Evolutionary conservation across 2,113 vertebrate genomes (phyloP).

Genomic region (Piprites chloris): DNA sequence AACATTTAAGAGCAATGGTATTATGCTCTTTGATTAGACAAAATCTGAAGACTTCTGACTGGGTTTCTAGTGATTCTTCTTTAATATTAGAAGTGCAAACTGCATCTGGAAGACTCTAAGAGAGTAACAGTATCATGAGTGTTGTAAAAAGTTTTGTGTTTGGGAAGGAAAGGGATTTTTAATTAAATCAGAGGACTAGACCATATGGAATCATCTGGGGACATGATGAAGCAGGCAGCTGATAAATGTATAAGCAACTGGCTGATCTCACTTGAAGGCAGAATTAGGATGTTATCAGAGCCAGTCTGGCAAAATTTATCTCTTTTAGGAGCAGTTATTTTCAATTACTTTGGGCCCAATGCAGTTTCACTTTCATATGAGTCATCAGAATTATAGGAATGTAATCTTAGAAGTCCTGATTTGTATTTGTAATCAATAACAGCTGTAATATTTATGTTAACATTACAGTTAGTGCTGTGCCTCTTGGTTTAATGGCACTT

Average conservation of each 20-base stretch:
- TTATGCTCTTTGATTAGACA: background rate
- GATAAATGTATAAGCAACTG: background rate
- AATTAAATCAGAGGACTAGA: background rate
- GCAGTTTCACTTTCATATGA: background rate
- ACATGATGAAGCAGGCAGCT: background rate
- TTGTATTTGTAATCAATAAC: conserved; percentile 33
- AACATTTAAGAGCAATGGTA: background rate
- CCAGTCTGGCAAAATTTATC: background rate
- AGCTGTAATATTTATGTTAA: conserved; percentile 10
- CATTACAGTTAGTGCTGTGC: background rate
- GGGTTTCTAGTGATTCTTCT: background rate
- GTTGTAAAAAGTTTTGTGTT: background rate
- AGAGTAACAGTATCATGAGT: background rate
- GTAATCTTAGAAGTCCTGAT: background rate
- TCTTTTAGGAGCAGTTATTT: background rate
- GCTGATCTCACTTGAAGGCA: background rate
- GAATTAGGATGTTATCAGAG: background rate
- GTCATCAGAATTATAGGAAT: background rate
- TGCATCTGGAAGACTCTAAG: background rate
- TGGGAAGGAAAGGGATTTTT: background rate
- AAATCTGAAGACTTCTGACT: background rate
- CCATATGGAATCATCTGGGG: background rate
- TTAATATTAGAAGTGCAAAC: background rate
- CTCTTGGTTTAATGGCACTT: background rate
- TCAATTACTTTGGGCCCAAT: background rate